phyloP scores from a whole-genome alignment of 2,888 invertebrate species.

The Tinea pellionella region DNA sequence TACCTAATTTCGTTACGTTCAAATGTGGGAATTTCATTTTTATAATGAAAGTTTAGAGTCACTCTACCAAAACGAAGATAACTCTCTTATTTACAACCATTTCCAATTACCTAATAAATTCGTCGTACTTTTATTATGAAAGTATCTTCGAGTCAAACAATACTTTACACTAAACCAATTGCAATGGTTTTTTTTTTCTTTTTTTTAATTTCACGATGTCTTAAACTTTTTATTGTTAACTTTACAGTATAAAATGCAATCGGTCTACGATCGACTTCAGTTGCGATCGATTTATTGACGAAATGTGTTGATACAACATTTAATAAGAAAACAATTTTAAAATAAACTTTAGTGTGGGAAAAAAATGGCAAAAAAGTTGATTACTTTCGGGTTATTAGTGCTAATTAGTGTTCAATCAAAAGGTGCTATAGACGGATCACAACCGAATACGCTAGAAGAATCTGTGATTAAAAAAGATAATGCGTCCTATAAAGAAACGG shows the following conservation, averaged over 20 bases:
- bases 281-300: slow-evolving; percentile 31
- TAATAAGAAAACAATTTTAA: background rate
- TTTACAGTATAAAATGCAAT: slow-evolving; percentile 10
- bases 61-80: background rate
- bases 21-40: background rate
- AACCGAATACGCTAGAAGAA: slow-evolving; percentile 31
- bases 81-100: background rate
- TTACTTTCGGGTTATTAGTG: slow-evolving; percentile 29
- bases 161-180: slow-evolving; percentile 7
- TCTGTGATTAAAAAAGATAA: slow-evolving; percentile 21
- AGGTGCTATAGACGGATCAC: slow-evolving; percentile 40
- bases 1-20: too few relatives aligned
- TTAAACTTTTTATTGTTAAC: slow-evolving; percentile 2
- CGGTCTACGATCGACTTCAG: slow-evolving; percentile 25
- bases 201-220: slow-evolving; percentile 11
- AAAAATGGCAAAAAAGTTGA: slow-evolving; percentile 26
- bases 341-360: background rate
- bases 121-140: slow-evolving; percentile 12
- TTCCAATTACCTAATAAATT: slow-evolving; percentile 10
- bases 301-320: slow-evolving; percentile 30
- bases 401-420: slow-evolving; percentile 29
- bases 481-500: slow-evolving; percentile 26
- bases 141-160: background rate
- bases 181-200: background rate
- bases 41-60: background rate